phyloP scores from a whole-genome alignment of 2,113 vertebrate genomes.

The Nematolebias whitei region DNA sequence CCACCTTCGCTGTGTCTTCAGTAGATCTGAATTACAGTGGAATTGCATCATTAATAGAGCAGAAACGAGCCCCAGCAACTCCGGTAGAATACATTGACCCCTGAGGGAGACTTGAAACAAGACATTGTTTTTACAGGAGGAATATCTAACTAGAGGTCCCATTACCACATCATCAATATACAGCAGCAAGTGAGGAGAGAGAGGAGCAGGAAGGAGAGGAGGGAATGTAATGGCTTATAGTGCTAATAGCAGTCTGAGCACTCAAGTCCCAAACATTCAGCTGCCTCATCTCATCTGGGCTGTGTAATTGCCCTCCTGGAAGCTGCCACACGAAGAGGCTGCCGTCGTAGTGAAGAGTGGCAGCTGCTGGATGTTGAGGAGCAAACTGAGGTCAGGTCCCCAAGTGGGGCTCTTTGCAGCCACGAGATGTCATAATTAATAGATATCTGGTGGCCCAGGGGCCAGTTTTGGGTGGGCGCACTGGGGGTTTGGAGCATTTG shows the following conservation, averaged over 20 bases:
- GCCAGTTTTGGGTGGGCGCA: conserved; percentile 14
- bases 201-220: conserved; percentile 21
- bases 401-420: conserved; percentile 61
- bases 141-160: conserved; percentile 71
- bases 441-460: conserved; percentile 56
- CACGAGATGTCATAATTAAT: conserved; percentile 79
- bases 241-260: conserved; percentile 63
- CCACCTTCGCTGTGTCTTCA: conserved; percentile 48
- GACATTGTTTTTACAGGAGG: conserved; percentile 72
- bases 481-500: conserved; percentile 30
- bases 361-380: conserved; percentile 75
- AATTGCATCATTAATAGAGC: conserved; percentile 77
- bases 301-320: conserved; percentile 74
- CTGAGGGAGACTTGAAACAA: conserved; percentile 66
- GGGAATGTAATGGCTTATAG: conserved; percentile 64
- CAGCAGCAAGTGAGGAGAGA: conserved; percentile 50
- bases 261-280: conserved; percentile 68
- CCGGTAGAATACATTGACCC: conserved; percentile 71
- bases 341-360: conserved; percentile 66
- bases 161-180: conserved; percentile 75
- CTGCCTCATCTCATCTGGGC: conserved; percentile 66
- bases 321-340: conserved; percentile 55
- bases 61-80: conserved; percentile 69
- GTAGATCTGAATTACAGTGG: conserved; percentile 65
- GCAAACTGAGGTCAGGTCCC: conserved; percentile 66